These are phyloP conservation scores for Carcharodon carcharias DNA, from an alignment of 2,797 vertebrate genomes.

Conservation along the genomic window DNA sequence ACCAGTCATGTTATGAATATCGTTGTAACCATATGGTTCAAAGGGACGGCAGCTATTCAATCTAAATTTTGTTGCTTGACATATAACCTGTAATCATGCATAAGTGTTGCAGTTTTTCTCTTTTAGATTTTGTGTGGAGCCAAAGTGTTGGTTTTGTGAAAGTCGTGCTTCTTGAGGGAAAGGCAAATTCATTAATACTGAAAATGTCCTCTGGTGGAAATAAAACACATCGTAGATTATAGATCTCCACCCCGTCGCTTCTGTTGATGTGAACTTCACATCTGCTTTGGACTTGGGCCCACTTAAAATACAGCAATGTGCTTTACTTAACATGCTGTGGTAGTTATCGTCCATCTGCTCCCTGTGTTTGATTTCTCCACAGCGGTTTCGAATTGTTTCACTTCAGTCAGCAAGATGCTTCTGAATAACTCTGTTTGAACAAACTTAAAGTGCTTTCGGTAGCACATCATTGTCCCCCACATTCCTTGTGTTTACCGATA, in stretches of 20 bases:
- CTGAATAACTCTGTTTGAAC: neutral
- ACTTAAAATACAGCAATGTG: neutral
- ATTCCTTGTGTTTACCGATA: neutral
- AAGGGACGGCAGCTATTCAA: neutral
- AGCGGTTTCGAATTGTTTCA: neutral
- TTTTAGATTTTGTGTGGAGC: neutral
- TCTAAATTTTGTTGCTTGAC: neutral
- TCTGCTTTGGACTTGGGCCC: neutral
- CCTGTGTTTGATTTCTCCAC: neutral
- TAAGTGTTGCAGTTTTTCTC: neutral
- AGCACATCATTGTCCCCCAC: neutral
- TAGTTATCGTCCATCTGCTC: neutral
- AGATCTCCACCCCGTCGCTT: conserved; percentile 7
- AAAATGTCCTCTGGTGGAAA: conserved; percentile 7
- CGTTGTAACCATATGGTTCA: neutral
- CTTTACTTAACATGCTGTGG: neutral
- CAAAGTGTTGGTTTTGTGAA: neutral
- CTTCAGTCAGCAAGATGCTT: neutral
- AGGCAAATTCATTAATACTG: neutral
- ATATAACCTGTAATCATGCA: neutral
- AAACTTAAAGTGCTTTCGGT: neutral
- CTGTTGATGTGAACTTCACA: neutral
- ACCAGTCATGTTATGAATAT: neutral
- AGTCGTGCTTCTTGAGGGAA: neutral
- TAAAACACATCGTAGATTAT: neutral